Percentiles rank a stretch among this genome's conserved stretches.
phyloP scores from a whole-genome alignment of 2,888 invertebrate species.

The Dicyrtomina minuta region DNA sequence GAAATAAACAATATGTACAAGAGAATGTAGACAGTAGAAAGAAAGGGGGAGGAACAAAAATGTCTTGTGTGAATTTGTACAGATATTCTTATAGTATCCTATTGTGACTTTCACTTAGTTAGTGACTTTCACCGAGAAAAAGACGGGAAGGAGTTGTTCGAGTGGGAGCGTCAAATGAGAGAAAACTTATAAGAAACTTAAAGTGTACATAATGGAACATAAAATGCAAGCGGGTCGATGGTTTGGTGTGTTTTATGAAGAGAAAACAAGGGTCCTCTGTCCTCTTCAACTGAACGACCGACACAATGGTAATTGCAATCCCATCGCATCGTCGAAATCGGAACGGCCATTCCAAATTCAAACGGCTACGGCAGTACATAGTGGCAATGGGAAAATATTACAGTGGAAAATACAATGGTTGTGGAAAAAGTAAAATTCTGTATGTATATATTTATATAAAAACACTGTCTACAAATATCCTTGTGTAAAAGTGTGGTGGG shows the following conservation, averaged over 20 bases:
- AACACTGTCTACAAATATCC: too few species aligned
- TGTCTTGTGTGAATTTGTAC: constrained; percentile 6
- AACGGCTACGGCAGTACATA: too few species aligned
- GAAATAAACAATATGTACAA: neutral
- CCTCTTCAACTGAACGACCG: neutral
- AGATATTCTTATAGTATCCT: neutral
- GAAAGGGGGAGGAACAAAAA: neutral
- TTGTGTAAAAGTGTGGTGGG: too few species aligned
- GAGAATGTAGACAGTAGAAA: too few species aligned
- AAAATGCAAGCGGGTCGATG: constrained; percentile 27
- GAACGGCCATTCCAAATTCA: too few species aligned
- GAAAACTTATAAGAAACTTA: constrained; percentile 10
- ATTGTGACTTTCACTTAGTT: neutral
- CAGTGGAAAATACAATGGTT: too few species aligned
- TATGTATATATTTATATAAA: too few species aligned
- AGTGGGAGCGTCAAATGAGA: neutral
- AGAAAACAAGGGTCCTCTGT: constrained; percentile 16
- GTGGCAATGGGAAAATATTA: too few species aligned
- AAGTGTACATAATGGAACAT: constrained; percentile 19
- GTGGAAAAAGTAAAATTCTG: too few species aligned
- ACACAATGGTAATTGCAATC: too few species aligned
- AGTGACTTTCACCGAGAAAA: neutral
- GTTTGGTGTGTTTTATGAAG: constrained; percentile 17
- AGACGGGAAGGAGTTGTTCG: neutral
- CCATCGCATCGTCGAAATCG: too few species aligned